Base-by-base conservation (phyloP, 1,140 invertebrate genomes). In the Amphibalanus amphitrite region DNA sequence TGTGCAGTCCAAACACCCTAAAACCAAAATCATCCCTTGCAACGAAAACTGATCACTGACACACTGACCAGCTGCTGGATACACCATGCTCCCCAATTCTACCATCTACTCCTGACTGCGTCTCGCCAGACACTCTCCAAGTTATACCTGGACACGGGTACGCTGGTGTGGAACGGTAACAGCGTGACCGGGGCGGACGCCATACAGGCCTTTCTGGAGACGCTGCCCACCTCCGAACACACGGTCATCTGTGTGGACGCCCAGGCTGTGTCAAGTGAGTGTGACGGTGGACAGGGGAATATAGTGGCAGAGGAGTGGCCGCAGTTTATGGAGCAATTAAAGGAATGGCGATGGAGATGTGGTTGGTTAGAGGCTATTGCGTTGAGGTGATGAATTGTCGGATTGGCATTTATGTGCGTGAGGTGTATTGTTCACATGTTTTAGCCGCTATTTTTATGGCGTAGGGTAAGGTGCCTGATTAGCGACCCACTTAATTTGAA, bases 151-250 rank as follows among this genome's bases (percentile, higher is more conserved):
- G 89, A 92, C 68, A 86, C 85, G 30, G 90, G 86, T n/a, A 80
- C 86, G 29, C 80, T 93, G 69, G 86, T 90, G 30, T 95, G 90
- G 91, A 93, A 93, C 83, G 92, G 92, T 40, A 91, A 91, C 81
- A 85, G 86, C 28, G 82, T 87, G 0, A 85, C 80, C 73, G 89
- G 89, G 13, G 86, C 85, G 76, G 86, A 89, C 69, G 85, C 83
- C 69, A 92, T 94, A 71, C 85, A 90, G 76, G 89, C 90, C 76
- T 92, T 90, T 78, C 85, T 88, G 75, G 84, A 87, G 75, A 86
- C 88, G 72, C 78, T 93, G 71, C 91, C 90, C 33, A 77, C 84
- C 4, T 86, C 89, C 67, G 85, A 86, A 75, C 89, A 91, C 79
- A 82, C 80, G 28, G 72, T 92, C 30, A 84, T 81, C 69, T 88